These are phyloP conservation scores for Odontophorus gujanensis DNA, from an alignment of 2,113 vertebrate species.

Conservation along the genomic window DNA sequence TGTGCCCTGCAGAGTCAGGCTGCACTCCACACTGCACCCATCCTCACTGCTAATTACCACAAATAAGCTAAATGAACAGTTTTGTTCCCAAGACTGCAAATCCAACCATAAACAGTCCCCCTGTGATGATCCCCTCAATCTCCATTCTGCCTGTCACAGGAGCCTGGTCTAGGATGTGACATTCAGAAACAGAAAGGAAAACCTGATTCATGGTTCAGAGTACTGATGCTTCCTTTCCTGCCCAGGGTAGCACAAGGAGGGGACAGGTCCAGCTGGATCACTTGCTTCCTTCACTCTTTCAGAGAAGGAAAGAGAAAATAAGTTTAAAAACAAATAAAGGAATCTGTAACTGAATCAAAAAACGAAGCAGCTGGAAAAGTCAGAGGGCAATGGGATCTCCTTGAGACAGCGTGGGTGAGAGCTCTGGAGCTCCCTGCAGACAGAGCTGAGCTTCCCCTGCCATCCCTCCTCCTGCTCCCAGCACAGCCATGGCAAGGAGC, in stretches of 20 bases:
- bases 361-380: not conserved
- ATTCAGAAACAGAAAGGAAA: not conserved
- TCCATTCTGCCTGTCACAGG: not conserved
- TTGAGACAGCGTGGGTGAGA: not conserved
- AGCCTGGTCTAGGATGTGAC: not conserved
- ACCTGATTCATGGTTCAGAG: not conserved
- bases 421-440: not conserved
- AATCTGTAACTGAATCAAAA: not conserved
- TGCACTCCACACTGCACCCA: not conserved
- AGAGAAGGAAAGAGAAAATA: not conserved
- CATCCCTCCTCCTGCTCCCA: not conserved
- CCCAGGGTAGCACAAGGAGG: not conserved
- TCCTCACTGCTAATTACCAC: fast-evolving
- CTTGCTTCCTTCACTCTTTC: not conserved
- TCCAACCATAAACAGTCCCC: not conserved
- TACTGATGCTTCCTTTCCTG: not conserved
- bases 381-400: not conserved
- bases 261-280: not conserved
- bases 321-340: not conserved
- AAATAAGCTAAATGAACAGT: not conserved
- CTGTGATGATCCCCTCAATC: too few species aligned
- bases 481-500: not conserved
- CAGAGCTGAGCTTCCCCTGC: not conserved
- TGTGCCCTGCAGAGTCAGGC: not conserved
- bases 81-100: not conserved